These are phyloP conservation scores for Dendrophyllia cribrosa DNA, from an alignment of 64 coral and sea anemone genomes.

Conservation along the genomic window DNA sequence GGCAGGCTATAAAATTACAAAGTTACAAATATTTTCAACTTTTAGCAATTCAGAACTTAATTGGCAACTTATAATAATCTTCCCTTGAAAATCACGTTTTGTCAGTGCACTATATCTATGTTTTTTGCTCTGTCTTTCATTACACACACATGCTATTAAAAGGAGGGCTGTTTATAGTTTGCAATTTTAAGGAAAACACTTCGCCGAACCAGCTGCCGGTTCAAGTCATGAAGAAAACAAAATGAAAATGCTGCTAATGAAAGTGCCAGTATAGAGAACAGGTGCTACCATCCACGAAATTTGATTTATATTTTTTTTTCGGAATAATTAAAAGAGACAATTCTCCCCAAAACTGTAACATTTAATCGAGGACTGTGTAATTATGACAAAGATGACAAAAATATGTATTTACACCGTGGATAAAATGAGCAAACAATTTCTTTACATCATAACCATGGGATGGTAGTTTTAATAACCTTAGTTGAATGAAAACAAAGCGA, in stretches of 20 bases:
- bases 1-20: neutral
- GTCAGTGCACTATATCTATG: neutral
- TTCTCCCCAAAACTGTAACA: conserved; percentile 1
- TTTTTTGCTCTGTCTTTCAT: neutral
- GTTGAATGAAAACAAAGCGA: neutral
- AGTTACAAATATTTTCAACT: neutral
- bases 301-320: neutral
- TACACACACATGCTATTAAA: neutral
- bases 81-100: neutral
- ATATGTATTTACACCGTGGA: neutral
- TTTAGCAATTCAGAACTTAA: neutral
- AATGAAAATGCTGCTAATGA: no score
- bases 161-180: neutral
- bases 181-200: neutral
- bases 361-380: neutral
- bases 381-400: neutral
- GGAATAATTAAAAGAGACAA: neutral
- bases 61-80: neutral
- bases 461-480: neutral
- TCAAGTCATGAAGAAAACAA: neutral
- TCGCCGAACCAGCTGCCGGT: neutral
- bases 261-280: neutral
- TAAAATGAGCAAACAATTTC: conserved; percentile 25
- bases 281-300: neutral
- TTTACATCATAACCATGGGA: no score